These are phyloP conservation scores for Encarsia formosa DNA, from an alignment of 2,888 invertebrate species.

Conservation along the genomic window DNA sequence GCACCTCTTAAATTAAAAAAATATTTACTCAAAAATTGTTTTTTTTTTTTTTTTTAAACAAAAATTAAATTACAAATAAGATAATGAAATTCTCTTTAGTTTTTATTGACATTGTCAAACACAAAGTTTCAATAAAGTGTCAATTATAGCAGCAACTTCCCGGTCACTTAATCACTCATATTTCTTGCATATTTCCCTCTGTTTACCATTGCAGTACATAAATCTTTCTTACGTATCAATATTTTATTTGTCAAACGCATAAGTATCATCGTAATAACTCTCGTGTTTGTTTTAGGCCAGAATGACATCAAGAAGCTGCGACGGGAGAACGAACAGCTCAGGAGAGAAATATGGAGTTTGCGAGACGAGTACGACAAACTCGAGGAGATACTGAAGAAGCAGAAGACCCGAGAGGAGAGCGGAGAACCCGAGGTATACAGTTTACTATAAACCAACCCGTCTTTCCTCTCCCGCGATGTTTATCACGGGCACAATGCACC, in stretches of 20 bases:
- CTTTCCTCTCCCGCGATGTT: not conserved
- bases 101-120: no score
- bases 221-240: constrained; percentile 3
- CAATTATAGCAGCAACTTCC: no score
- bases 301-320: constrained; percentile 85
- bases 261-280: not conserved
- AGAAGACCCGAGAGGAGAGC: constrained; percentile 43
- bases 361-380: constrained; percentile 85
- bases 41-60: no score
- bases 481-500: not conserved
- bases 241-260: no score
- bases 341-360: constrained; percentile 81
- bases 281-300: constrained; percentile 61
- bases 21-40: no score
- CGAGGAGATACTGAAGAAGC: constrained; percentile 67
- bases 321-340: constrained; percentile 81
- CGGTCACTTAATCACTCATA: constrained; percentile 11
- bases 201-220: constrained; percentile 6
- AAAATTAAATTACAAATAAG: no score
- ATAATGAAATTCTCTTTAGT: no score
- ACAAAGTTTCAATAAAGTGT: no score
- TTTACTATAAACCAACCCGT: not conserved
- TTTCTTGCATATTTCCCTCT: constrained; percentile 3
- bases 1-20: no score
- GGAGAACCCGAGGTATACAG: constrained; percentile 41